phyloP scores from a whole-genome alignment of 2,888 invertebrate species.

The Gandaritis pyraliata region DNA sequence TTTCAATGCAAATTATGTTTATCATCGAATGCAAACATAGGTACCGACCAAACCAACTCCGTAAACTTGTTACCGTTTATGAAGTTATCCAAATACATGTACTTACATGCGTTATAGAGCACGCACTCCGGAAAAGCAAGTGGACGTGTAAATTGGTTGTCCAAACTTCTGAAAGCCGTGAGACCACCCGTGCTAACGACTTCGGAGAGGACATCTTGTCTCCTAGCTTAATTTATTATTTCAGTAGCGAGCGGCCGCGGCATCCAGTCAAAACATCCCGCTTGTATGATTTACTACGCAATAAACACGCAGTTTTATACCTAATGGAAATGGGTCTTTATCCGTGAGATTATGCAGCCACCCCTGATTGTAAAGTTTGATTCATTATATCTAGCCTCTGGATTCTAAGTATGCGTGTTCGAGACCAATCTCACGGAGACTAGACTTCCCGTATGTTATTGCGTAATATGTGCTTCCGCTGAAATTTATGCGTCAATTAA shows the following conservation, averaged over 20 bases:
- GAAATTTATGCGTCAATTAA: constrained; percentile 52
- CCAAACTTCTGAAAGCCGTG: constrained; percentile 48
- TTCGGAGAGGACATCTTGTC: constrained; percentile 70
- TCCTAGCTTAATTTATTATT: constrained; percentile 80
- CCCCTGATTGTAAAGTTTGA: constrained; percentile 63
- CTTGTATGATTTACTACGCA: constrained; percentile 77
- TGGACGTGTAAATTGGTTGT: constrained; percentile 59
- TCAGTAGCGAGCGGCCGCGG: constrained; percentile 69
- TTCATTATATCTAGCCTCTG: constrained; percentile 50
- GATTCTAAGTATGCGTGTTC: constrained; percentile 35
- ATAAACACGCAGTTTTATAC: constrained; percentile 79
- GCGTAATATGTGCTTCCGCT: constrained; percentile 47
- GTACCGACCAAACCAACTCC: constrained; percentile 11
- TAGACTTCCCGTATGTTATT: constrained; percentile 29
- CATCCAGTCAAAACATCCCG: constrained; percentile 80
- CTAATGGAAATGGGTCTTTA: constrained; percentile 81
- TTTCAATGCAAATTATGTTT: constrained; percentile 16
- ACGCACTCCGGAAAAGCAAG: constrained; percentile 44
- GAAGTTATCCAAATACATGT: constrained; percentile 12
- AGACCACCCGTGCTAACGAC: constrained; percentile 77
- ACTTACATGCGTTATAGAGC: neutral
- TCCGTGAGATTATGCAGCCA: constrained; percentile 73
- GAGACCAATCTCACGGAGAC: constrained; percentile 16
- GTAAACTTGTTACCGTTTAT: constrained; percentile 18
- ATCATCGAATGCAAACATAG: constrained; percentile 4